Evolutionary conservation across 92 coral and sea anemone species (phyloP).

Genomic region (Meandrina meandrites): DNA sequence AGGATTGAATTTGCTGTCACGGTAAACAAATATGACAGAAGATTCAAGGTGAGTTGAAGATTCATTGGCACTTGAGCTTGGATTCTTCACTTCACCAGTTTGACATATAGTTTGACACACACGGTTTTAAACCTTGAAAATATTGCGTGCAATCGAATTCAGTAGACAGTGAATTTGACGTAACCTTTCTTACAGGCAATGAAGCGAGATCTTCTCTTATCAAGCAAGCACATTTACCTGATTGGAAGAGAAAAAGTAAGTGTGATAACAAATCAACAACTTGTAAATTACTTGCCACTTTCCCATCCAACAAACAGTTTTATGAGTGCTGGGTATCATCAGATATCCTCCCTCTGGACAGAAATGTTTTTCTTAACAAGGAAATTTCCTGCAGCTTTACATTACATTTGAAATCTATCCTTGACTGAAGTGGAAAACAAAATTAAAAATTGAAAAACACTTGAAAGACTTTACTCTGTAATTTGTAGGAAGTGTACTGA

Average conservation of each 20-base stretch:
- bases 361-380: too few species aligned
- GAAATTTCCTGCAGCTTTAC: too few species aligned
- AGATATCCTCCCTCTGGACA: too few species aligned
- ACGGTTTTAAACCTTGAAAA: neutral
- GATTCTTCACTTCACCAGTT: too few species aligned
- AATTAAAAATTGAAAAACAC: too few species aligned
- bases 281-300: neutral
- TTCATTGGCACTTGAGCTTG: neutral
- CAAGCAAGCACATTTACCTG: slow-evolving; percentile 96
- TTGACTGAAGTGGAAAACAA: too few species aligned
- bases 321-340: too few species aligned
- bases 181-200: slow-evolving; percentile 59
- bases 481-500: too few species aligned
- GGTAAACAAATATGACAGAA: slow-evolving; percentile 92
- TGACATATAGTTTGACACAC: neutral
- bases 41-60: slow-evolving; percentile 72
- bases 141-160: neutral
- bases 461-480: too few species aligned
- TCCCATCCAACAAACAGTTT: neutral
- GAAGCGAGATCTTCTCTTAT: slow-evolving; percentile 90
- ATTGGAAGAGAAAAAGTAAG: slow-evolving; percentile 95
- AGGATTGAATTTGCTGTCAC: slow-evolving; percentile 98
- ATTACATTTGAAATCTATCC: too few species aligned
- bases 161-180: neutral
- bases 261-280: neutral